Conservation (phyloP, 2,888 invertebrate genomes). For the Amiota mariae region DNA sequence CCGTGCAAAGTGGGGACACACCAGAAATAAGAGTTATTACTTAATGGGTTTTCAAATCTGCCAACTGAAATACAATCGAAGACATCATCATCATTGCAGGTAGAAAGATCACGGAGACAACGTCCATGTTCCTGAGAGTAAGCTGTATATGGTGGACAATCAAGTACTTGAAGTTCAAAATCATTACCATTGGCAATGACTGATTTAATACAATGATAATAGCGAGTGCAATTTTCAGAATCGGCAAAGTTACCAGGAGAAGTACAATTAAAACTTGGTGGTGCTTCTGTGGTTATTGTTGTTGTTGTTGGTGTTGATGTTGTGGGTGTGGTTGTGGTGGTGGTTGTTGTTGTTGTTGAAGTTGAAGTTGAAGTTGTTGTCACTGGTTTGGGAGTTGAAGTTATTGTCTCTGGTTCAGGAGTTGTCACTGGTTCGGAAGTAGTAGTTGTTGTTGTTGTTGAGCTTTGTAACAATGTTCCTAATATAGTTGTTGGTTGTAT, state of each 20-base stretch:
- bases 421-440: not conserved
- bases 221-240: conserved; percentile 54
- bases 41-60: conserved; percentile 44
- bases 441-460: conserved; percentile 13
- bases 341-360: conserved; percentile 10
- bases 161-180: conserved; percentile 14
- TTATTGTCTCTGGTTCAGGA: conserved; percentile 33
- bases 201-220: conserved; percentile 51
- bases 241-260: conserved; percentile 47
- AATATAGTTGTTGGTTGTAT: not conserved
- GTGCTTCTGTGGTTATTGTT: conserved; percentile 32
- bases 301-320: not conserved
- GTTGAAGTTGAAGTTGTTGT: no score
- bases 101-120: conserved; percentile 58
- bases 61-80: conserved; percentile 53
- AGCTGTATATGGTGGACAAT: conserved; percentile 50
- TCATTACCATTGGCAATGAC: conserved; percentile 15
- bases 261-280: conserved; percentile 48
- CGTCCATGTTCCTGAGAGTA: conserved; percentile 52
- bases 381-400: conserved; percentile 1
- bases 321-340: no score
- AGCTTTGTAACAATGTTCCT: no score
- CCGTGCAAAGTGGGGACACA: conserved; percentile 52
- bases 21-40: conserved; percentile 57
- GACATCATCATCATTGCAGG: conserved; percentile 47